A percentile compares a stretch with the other conserved stretches of the same genome.
Conservation (phyloP, 2,888 invertebrate genomes). For the Leucophenga montana region DNA sequence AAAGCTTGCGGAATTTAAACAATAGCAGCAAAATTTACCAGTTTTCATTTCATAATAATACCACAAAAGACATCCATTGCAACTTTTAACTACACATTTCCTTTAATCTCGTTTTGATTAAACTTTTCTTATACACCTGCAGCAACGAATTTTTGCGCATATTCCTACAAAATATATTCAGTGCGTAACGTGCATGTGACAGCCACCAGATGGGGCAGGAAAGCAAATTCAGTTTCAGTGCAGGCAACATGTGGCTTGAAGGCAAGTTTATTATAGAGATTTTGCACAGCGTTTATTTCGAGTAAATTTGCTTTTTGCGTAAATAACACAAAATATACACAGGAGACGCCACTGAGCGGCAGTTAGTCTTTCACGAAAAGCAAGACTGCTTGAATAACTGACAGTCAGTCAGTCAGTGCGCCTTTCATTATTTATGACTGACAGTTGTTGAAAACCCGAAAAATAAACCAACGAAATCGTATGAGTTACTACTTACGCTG, state of each 20-base stretch:
- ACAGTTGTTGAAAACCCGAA: constrained; percentile 43
- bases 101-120: constrained; percentile 24
- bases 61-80: no score
- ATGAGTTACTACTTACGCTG: background rate
- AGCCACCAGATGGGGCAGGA: constrained; percentile 3
- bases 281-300: constrained; percentile 3
- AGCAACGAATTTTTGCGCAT: background rate
- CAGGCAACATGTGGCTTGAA: constrained; percentile 21
- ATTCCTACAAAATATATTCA: background rate
- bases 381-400: background rate
- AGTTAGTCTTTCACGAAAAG: no score
- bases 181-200: constrained; percentile 3
- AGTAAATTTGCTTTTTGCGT: background rate
- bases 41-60: no score
- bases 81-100: constrained; percentile 21
- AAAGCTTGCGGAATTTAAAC: background rate
- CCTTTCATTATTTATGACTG: constrained; percentile 54
- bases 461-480: background rate
- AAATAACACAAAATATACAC: background rate
- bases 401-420: background rate
- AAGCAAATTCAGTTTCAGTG: background rate
- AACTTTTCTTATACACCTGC: constrained; percentile 13
- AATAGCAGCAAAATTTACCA: background rate
- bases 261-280: constrained; percentile 22
- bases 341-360: background rate